These are phyloP conservation scores for Prinia subflava DNA, from an alignment of 2,113 vertebrate species.

Conservation along the genomic window DNA sequence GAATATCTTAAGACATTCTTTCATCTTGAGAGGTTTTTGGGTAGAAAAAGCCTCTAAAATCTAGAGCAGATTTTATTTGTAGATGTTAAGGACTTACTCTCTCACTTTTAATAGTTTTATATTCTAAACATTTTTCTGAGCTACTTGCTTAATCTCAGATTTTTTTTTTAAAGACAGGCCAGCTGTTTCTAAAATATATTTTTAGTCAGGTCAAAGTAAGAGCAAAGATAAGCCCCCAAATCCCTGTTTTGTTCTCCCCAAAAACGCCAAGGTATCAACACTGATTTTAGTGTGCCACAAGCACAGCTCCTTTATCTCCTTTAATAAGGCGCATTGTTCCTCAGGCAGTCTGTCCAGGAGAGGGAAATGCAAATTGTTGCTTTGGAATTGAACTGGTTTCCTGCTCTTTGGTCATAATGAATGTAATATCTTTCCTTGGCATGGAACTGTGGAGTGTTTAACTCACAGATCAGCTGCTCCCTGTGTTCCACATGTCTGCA, in stretches of 20 bases:
- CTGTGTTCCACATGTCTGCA: background rate
- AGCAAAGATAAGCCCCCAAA: background rate
- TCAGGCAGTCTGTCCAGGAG: background rate
- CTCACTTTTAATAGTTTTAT: background rate
- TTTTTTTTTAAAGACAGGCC: background rate
- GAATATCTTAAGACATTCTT: background rate
- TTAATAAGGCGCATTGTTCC: background rate
- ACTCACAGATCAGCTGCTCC: background rate
- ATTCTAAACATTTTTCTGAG: background rate
- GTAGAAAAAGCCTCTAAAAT: background rate
- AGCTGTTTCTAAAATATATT: background rate
- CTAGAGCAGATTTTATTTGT: background rate
- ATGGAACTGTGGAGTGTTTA: background rate
- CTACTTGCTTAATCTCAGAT: background rate
- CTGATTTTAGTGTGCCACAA: background rate
- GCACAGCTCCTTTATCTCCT: background rate
- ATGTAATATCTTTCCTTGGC: background rate
- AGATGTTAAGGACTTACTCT: background rate
- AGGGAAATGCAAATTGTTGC: conserved; percentile 29
- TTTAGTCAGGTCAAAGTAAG: background rate
- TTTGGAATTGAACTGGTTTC: conserved; percentile 29
- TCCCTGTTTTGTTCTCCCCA: background rate
- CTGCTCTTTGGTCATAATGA: conserved; percentile 44
- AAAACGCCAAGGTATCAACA: background rate
- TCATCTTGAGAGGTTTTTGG: background rate